Evolutionary conservation across 2,888 invertebrate genomes (phyloP), one percentile per base, ranked within the genome.

Genomic region (Tinea trinotella): DNA sequence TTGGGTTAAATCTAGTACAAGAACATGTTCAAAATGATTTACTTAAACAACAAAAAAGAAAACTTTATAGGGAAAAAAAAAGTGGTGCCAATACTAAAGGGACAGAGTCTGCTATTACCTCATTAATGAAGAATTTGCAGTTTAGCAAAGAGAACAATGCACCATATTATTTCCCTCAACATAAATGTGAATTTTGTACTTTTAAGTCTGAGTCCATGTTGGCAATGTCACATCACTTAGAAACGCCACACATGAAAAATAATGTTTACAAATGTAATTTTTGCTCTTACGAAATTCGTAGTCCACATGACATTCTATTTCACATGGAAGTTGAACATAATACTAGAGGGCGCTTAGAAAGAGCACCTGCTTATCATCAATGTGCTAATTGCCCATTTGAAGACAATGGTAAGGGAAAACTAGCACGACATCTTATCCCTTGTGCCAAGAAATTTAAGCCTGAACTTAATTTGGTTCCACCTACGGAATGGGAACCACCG

Each of bases 311-410:
- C 68, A 96, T 97, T 62, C 85, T 95, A 17, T 93, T 91, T 68
- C 98, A 98, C 68, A 96, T 97, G 94, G 95, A 97, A 72, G 92
- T 93, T 0, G 92, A 94, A 66, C 98, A 98, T 74, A 92, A 92
- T 61, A 90, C 93, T 12, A 88, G 93, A 62, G 96, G 95, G 3
- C 90, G 93, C 58, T 78, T 97, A 57, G 95, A 96, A 64, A 89
- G 94, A 59, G 94, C 95, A 0, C 92, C 93, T 19, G 92, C 94
- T 0, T 93, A 93, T 74, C 96, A 96, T 74, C 95, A 96, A 70
- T 98, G 97, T 71, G 92, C 94, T 0, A 94, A 95, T 68, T 98
- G 98, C 83, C 94, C 95, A 0, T 97, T 96, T 68, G 97, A 98
- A 74, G 96, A 96, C 64, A 96, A 96, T 66, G 94, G 95, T 54